Evolutionary conservation across 2,113 vertebrate species (phyloP).

Genomic region (Pangasianodon gigas): DNA sequence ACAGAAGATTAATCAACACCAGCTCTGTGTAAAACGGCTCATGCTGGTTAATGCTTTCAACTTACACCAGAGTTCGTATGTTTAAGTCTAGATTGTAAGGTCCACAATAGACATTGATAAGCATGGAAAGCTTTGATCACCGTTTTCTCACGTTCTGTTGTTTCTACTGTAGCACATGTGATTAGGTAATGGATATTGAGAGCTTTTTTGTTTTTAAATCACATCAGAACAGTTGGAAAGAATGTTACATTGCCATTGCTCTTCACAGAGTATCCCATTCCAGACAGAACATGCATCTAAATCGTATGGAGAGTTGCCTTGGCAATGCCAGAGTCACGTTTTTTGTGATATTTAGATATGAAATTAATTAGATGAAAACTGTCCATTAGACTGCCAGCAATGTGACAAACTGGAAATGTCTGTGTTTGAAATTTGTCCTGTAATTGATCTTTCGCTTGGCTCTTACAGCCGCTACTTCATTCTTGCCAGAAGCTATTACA

Average conservation of each 20-base stretch:
- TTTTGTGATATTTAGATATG: background rate
- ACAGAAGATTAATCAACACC: too few relatives aligned
- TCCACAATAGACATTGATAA: conserved; percentile 31
- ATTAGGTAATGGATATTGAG: background rate
- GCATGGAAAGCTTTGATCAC: background rate
- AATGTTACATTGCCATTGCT: conserved; percentile 54
- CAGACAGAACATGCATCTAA: conserved; percentile 50
- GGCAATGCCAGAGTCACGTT: background rate
- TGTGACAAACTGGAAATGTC: background rate
- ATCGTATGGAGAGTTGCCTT: conserved; percentile 10
- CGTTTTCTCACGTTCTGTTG: conserved; percentile 33
- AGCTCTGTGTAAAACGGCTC: too few relatives aligned
- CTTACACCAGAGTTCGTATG: conserved; percentile 14
- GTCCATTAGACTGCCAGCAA: conserved; percentile 10
- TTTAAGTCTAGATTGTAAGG: conserved; percentile 35
- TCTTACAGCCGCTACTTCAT: background rate
- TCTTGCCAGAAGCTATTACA: conserved; percentile 13
- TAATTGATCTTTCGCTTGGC: conserved; percentile 22
- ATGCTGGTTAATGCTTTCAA: too few relatives aligned
- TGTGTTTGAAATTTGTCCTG: background rate
- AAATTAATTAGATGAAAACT: conserved; percentile 12
- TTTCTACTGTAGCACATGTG: conserved; percentile 35
- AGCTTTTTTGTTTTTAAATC: conserved; percentile 15
- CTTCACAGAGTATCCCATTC: conserved; percentile 44
- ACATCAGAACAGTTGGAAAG: conserved; percentile 40